Evolutionary conservation across 2,888 invertebrate species (phyloP).

Genomic region (Argynnis bischoffii): DNA sequence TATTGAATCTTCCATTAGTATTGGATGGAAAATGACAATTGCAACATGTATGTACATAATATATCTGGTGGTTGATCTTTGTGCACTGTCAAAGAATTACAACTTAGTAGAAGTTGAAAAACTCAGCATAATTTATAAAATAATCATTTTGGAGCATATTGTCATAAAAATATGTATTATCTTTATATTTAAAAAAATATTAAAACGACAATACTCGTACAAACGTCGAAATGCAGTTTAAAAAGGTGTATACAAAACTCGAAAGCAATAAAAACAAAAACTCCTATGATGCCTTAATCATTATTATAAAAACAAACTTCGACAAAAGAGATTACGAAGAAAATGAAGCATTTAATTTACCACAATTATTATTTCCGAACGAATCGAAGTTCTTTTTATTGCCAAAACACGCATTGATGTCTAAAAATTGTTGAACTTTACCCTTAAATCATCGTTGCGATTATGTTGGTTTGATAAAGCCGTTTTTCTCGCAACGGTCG

Average conservation of each 20-base stretch:
- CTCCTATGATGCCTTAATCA: slow-evolving; percentile 5
- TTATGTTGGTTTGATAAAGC: slow-evolving; percentile 26
- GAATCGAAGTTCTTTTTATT: slow-evolving; percentile 10
- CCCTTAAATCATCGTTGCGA: slow-evolving; percentile 26
- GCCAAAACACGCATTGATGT: slow-evolving; percentile 12
- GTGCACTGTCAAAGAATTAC: too few species aligned
- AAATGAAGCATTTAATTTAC: slow-evolving; percentile 10
- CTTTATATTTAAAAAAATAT: neutral
- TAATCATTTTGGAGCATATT: too few species aligned
- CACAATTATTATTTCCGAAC: slow-evolving; percentile 14
- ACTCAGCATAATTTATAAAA: too few species aligned
- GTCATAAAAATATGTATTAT: too few species aligned
- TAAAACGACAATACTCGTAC: neutral
- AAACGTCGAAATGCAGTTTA: neutral
- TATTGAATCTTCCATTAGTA: too few species aligned
- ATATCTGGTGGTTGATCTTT: too few species aligned
- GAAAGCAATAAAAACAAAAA: slow-evolving; percentile 5
- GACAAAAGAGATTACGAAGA: slow-evolving; percentile 16
- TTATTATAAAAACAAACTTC: slow-evolving; percentile 19
- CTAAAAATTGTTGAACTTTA: slow-evolving; percentile 26
- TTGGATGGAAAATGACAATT: too few species aligned
- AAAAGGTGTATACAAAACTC: slow-evolving; percentile 1
- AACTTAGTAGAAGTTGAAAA: too few species aligned
- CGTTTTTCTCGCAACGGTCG: slow-evolving; percentile 26
- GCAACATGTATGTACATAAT: too few species aligned